Conservation (phyloP, 2,888 invertebrate species). For the Mantis religiosa region DNA sequence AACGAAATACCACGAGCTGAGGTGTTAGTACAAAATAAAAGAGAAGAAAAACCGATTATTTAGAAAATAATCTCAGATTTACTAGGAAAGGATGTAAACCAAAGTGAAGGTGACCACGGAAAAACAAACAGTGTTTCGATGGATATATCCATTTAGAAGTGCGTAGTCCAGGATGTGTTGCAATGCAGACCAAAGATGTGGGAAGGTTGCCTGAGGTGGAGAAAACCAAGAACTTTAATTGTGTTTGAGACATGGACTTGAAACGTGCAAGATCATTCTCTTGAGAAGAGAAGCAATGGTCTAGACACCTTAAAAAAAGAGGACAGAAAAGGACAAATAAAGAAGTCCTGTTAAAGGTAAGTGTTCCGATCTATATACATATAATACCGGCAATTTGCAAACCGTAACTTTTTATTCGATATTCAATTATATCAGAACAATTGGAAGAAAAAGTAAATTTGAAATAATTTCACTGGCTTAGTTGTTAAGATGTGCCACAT, state of each 20-base stretch:
- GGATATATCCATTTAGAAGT: too few relatives aligned
- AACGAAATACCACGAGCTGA: too few relatives aligned
- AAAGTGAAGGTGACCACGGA: too few relatives aligned
- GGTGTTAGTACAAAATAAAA: too few relatives aligned
- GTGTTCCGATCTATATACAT: too few relatives aligned
- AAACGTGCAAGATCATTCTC: neutral
- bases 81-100: too few relatives aligned
- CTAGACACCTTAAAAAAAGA: neutral
- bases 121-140: too few relatives aligned
- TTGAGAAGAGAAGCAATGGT: neutral
- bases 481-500: neutral
- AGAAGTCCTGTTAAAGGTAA: neutral
- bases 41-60: too few relatives aligned
- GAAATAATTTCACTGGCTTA: neutral
- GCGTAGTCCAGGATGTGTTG: neutral
- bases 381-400: neutral
- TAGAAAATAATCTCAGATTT: too few relatives aligned
- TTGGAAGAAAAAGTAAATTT: neutral
- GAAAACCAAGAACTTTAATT: neutral
- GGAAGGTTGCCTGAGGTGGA: neutral
- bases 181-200: neutral
- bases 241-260: neutral
- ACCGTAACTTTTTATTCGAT: neutral
- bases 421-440: neutral
- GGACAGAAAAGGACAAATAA: neutral